These are phyloP conservation scores for Glaucomys volans DNA, from an alignment of 2,113 vertebrate genomes.

Conservation along the genomic window DNA sequence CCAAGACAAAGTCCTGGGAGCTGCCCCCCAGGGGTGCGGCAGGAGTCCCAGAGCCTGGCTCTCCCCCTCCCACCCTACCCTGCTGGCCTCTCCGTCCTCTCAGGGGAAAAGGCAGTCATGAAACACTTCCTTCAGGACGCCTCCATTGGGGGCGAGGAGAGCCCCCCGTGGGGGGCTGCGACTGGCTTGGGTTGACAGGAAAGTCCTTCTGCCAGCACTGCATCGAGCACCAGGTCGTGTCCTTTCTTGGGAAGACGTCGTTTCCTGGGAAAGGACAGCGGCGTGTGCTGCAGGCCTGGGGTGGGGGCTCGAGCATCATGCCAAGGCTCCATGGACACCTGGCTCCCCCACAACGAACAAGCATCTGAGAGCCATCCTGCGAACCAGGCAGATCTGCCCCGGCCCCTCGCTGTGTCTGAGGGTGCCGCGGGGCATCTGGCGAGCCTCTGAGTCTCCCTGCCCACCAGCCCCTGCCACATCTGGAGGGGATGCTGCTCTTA, in stretches of 20 bases:
- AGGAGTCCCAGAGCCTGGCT: not conserved
- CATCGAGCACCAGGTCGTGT: not conserved
- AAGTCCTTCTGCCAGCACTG: conserved; percentile 31
- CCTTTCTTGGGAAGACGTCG: conserved; percentile 22
- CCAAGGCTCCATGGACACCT: not conserved
- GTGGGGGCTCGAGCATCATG: not conserved
- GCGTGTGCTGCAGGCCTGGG: accelerated
- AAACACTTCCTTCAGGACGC: conserved; percentile 68
- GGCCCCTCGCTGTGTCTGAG: not conserved
- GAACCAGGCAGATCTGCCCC: accelerated
- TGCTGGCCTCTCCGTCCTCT: conserved; percentile 10
- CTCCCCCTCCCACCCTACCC: accelerated
- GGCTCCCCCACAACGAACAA: not conserved
- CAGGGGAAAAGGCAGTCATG: conserved; percentile 65
- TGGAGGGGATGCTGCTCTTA: too few relatives aligned
- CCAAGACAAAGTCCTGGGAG: not conserved
- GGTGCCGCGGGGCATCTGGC: not conserved
- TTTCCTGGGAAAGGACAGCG: not conserved
- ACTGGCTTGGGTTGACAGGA: not conserved
- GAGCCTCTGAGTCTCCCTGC: not conserved
- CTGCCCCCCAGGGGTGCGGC: not conserved
- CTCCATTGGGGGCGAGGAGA: conserved; percentile 46
- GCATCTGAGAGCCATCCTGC: not conserved
- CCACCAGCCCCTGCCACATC: too few relatives aligned
- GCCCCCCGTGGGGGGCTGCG: not conserved